phyloP scores from a whole-genome alignment of 1,140 invertebrate genomes.

The Lamellibrachia luymesi region DNA sequence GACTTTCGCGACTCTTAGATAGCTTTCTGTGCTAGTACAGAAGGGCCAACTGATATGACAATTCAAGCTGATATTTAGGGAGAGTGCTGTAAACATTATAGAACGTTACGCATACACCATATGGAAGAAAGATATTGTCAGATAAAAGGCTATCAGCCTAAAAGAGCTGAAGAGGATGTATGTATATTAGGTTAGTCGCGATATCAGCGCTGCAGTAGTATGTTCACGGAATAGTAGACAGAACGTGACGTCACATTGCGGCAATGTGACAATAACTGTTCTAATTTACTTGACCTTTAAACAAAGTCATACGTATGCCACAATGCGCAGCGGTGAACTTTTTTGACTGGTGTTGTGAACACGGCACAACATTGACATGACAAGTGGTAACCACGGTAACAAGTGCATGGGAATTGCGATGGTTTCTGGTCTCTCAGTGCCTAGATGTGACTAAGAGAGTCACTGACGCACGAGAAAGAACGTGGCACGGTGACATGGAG shows the following conservation, averaged over 20 bases:
- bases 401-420: neutral
- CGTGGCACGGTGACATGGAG: neutral
- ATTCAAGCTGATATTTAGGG: neutral
- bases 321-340: neutral
- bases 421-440: too few species aligned
- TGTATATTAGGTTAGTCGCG: too few species aligned
- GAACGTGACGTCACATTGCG: neutral
- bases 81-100: neutral
- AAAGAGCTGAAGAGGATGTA: too few species aligned
- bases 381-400: neutral
- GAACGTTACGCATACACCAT: too few species aligned
- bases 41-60: neutral
- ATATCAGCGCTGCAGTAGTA: too few species aligned
- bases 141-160: too few species aligned
- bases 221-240: too few species aligned
- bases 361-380: neutral
- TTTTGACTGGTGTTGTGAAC: neutral
- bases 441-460: neutral
- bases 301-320: neutral
- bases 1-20: neutral
- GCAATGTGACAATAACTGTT: too few species aligned
- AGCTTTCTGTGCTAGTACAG: too few species aligned
- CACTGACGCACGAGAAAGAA: neutral
- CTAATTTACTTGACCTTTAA: too few species aligned
- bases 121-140: too few species aligned